phyloP scores from a whole-genome alignment of 2,797 vertebrate species.

The Lophius americanus region DNA sequence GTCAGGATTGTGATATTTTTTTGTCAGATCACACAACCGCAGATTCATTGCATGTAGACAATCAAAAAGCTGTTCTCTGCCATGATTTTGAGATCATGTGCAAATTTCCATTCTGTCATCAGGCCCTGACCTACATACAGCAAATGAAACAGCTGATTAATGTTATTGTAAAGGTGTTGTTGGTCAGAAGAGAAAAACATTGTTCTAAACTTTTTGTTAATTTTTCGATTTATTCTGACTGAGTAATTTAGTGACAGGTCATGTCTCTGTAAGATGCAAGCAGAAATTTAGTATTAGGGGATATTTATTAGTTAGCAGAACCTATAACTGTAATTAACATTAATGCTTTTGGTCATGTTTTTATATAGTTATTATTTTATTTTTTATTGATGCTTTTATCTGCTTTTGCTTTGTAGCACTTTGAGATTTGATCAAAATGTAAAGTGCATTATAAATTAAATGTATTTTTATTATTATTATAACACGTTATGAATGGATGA shows the following conservation, averaged over 20 bases:
- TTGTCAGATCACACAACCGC: no score
- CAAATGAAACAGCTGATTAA: neutral
- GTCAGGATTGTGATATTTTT: no score
- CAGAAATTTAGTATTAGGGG: neutral
- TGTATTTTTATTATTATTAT: no score
- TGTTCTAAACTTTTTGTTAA: neutral
- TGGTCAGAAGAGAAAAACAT: no score
- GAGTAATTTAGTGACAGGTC: neutral
- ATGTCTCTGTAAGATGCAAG: neutral
- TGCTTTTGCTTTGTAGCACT: no score
- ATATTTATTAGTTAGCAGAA: neutral
- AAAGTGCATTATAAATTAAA: no score
- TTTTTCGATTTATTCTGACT: neutral
- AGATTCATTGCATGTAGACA: neutral
- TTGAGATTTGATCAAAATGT: no score
- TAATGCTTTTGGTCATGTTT: no score
- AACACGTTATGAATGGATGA: neutral
- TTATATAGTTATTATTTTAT: no score
- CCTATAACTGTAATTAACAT: no score
- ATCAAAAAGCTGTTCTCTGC: neutral
- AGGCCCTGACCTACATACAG: neutral
- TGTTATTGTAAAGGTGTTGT: neutral
- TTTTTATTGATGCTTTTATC: no score
- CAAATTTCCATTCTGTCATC: neutral
- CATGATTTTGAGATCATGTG: neutral